Percentiles rank a stretch among this genome's conserved stretches.
Evolutionary conservation across 2,113 vertebrate genomes (phyloP).

Genomic region (Mesembrinibis cayennensis): DNA sequence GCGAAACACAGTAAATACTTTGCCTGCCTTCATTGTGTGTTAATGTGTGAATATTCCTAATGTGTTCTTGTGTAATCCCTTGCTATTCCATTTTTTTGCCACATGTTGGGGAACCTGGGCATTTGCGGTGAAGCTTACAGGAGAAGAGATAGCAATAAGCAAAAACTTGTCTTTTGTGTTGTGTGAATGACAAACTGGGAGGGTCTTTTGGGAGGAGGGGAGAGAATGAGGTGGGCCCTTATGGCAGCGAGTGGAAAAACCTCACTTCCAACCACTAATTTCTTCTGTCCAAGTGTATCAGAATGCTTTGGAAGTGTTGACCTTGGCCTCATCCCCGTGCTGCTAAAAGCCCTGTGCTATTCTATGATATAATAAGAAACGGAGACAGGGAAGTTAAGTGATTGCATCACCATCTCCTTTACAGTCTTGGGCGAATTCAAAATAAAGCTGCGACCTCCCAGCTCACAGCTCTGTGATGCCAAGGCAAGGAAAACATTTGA

Average conservation of each 20-base stretch:
- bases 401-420: background rate
- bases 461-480: background rate
- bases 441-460: background rate
- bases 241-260: background rate
- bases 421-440: background rate
- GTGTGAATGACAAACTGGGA: background rate
- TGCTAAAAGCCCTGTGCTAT: background rate
- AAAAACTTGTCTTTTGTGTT: background rate
- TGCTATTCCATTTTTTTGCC: background rate
- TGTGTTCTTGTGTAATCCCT: background rate
- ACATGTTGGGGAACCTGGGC: accelerated
- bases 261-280: accelerated
- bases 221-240: background rate
- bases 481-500: background rate
- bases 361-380: background rate
- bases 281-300: background rate
- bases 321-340: background rate
- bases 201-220: background rate
- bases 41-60: background rate
- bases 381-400: background rate
- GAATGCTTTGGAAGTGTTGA: background rate
- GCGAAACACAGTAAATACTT: background rate
- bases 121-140: background rate
- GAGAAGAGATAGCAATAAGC: background rate
- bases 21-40: background rate